Evolutionary conservation across 2,797 vertebrate species (phyloP).

Genomic region (Salarias fasciatus): DNA sequence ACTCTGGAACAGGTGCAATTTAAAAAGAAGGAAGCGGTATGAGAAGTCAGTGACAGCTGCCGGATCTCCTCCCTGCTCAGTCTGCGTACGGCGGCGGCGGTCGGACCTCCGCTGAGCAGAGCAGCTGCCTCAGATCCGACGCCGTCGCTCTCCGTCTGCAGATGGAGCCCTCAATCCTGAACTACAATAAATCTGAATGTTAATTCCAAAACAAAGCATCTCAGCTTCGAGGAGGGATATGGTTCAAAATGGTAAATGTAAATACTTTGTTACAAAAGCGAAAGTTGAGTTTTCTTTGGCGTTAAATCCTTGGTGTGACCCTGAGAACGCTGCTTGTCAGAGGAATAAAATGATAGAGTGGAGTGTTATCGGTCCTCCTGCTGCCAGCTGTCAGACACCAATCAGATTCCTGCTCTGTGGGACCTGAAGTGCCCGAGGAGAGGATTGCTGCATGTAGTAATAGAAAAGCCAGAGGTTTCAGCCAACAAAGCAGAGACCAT

Average conservation of each 20-base stretch:
- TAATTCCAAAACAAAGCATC: no score
- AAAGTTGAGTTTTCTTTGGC: no score
- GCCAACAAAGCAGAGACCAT: slow-evolving; percentile 1
- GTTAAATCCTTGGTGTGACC: not conserved
- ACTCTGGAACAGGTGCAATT: no score
- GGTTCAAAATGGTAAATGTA: no score
- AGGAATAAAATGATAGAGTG: not conserved
- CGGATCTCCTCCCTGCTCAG: slow-evolving; percentile 14
- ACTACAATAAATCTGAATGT: no score
- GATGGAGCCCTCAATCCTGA: slow-evolving; percentile 14
- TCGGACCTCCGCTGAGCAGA: slow-evolving; percentile 21
- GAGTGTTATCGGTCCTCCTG: not conserved
- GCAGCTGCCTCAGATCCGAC: slow-evolving; percentile 42
- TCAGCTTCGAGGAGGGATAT: no score
- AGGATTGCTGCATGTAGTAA: slow-evolving; percentile 6
- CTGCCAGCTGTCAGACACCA: slow-evolving; percentile 1
- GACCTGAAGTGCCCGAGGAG: slow-evolving; percentile 1
- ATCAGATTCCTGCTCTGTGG: slow-evolving; percentile 1
- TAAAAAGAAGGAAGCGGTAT: no score
- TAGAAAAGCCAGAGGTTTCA: slow-evolving; percentile 1
- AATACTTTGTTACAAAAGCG: no score
- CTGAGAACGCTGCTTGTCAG: not conserved
- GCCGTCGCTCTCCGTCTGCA: slow-evolving; percentile 30
- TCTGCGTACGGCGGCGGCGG: no score
- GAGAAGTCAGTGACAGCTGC: no score